Evolutionary conservation across 2,888 invertebrate species (phyloP), one percentile per base, ranked within the genome.

Genomic region (Tachina lurida): DNA sequence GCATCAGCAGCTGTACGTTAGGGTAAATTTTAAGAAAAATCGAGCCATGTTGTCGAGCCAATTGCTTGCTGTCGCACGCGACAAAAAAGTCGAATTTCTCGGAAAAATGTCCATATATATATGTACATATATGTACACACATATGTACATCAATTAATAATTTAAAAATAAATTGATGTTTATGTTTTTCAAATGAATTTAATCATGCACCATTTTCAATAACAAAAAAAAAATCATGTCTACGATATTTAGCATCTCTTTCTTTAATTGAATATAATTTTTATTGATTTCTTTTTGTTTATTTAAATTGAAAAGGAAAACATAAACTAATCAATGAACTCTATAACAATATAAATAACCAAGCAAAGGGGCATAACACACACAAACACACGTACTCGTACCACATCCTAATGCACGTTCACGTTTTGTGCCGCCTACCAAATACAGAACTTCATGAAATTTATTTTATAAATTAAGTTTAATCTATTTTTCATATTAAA

Each of bases 381-480:
- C 10, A 17, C n/a, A 49, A 13, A 41, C 12, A 41, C 9, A 49
- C 15, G 39, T 17, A 41, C 9, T 41, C 15, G 39, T 17, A 31
- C 31, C 39, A 22, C 15, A 41, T 54, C 62, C 54, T 54, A n/a
- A 49, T 52, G 43, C 70, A 62, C 52, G 62, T 70, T 78, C 68
- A 78, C 70, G 43, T 68, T 67, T 77, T 76, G 58, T 58, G 52
- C 41, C 65, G 19, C 22, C 67, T 71, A 60, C 67, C 83, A 73
- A 73, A 78, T 76, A 77, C 73, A 87, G 84, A 77, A 80, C 52
- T 71, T 76, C 77, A 84, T 86, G 74, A 84, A 73, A 77, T 76
- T 56, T 45, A 73, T 54, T 76, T 56, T 45, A 73, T 54, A 84
- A 84, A 82, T 43, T 81, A 43, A 75, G 41, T 81, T 70, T 60